A percentile compares a stretch with the other conserved stretches of the same genome.
These are phyloP conservation scores for Acanthornis magna DNA, from an alignment of 2,797 vertebrate genomes.

Conservation along the genomic window DNA sequence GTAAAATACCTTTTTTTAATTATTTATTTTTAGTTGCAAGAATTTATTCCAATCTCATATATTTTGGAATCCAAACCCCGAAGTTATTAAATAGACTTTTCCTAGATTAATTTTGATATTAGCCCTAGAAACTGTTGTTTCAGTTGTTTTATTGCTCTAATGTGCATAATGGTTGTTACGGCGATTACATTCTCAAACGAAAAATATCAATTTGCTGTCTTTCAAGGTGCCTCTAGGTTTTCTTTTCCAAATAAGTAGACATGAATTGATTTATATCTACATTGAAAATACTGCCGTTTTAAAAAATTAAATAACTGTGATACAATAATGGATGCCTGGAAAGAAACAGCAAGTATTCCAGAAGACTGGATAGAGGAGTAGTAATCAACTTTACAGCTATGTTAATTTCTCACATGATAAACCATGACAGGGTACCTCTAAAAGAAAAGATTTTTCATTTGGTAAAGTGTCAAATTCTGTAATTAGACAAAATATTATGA, in stretches of 20 bases:
- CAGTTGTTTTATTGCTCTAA: neutral
- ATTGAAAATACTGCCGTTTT: neutral
- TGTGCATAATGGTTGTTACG: neutral
- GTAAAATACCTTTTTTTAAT: neutral
- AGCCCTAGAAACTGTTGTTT: neutral
- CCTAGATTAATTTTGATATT: neutral
- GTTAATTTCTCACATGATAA: slow-evolving; percentile 16
- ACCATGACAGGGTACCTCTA: neutral
- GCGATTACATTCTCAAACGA: neutral
- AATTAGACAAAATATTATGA: neutral
- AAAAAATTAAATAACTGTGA: neutral
- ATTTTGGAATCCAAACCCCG: neutral
- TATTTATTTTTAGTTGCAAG: neutral
- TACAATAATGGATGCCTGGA: neutral
- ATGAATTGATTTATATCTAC: neutral
- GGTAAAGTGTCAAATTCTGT: neutral
- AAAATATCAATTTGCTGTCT: neutral
- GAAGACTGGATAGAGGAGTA: neutral
- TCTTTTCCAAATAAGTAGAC: neutral
- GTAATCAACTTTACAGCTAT: neutral
- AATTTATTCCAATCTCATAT: neutral
- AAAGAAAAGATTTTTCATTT: neutral
- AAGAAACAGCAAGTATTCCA: neutral
- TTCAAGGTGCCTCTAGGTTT: neutral
- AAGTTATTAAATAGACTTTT: neutral